Conservation (phyloP, 1,140 invertebrate species). For the Drosophila azteca region DNA sequence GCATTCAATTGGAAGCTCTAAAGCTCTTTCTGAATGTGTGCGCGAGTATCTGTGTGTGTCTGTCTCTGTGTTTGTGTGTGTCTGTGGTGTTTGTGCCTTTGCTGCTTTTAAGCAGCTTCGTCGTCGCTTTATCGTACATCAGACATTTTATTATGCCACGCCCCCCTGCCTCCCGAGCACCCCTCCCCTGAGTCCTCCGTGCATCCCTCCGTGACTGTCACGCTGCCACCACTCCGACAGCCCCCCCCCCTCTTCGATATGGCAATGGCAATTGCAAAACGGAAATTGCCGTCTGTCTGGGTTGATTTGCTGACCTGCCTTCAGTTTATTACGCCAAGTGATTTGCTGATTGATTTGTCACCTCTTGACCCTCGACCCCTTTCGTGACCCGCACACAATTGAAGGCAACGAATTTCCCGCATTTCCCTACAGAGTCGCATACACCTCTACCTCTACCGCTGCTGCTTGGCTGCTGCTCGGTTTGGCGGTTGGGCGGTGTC, state of each 20-base stretch:
- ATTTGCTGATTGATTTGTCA: slow-evolving; percentile 76
- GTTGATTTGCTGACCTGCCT: slow-evolving; percentile 58
- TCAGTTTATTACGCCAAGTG: slow-evolving; percentile 74
- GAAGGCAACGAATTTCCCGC: background rate
- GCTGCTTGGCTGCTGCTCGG: slow-evolving; percentile 3
- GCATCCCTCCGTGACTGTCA: slow-evolving; percentile 10
- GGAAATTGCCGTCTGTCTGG: slow-evolving; percentile 78
- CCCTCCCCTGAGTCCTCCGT: background rate
- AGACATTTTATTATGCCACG: slow-evolving; percentile 72
- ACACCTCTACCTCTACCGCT: background rate
- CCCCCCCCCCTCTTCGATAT: background rate
- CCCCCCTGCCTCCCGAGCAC: too few relatives aligned
- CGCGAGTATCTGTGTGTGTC: slow-evolving; percentile 3
- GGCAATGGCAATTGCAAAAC: slow-evolving; percentile 64
- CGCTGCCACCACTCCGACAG: background rate
- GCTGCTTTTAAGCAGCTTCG: slow-evolving; percentile 52
- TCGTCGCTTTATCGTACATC: slow-evolving; percentile 66
- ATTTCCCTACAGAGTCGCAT: background rate
- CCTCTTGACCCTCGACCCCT: slow-evolving; percentile 45
- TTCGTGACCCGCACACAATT: slow-evolving; percentile 4
- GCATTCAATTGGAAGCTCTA: slow-evolving; percentile 75
- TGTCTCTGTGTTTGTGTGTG: background rate
- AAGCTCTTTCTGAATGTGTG: slow-evolving; percentile 37
- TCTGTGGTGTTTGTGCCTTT: slow-evolving; percentile 12
- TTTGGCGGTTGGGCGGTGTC: background rate